Conservation (phyloP, 2,113 vertebrate species). For the Pimephales promelas region DNA sequence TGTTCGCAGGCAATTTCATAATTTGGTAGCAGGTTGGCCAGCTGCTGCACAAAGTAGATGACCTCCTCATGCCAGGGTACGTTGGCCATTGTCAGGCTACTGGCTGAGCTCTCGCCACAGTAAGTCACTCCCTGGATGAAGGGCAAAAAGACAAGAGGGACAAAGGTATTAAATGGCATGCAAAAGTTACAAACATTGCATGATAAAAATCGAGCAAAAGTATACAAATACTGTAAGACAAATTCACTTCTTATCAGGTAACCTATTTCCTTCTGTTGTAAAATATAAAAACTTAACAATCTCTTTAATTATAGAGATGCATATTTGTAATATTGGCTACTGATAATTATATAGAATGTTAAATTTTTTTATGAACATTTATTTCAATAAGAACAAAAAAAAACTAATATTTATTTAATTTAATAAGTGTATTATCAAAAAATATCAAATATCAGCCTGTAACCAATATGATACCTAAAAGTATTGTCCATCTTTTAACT, state of each 20-base stretch:
- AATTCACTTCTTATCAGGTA: background rate
- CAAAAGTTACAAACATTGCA: background rate
- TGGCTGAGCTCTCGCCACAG: slow-evolving; percentile 93
- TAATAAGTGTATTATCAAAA: too few species aligned
- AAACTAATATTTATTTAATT: background rate
- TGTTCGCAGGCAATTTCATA: slow-evolving; percentile 92
- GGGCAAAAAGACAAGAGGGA: background rate
- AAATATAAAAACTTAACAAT: background rate
- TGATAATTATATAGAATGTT: too few species aligned
- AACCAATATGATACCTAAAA: too few species aligned
- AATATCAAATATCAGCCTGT: too few species aligned
- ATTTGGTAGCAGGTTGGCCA: slow-evolving; percentile 80
- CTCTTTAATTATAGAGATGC: background rate
- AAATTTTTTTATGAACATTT: too few species aligned
- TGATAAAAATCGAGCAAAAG: background rate
- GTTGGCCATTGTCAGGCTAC: slow-evolving; percentile 94
- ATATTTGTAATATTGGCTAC: background rate
- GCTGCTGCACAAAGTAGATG: slow-evolving; percentile 83
- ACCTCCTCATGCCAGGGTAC: slow-evolving; percentile 97
- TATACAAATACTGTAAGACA: background rate
- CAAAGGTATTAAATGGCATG: background rate
- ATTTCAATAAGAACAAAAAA: background rate
- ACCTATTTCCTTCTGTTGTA: background rate
- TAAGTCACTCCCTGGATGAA: slow-evolving; percentile 89
- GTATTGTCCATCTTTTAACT: too few species aligned